These are phyloP conservation scores for Rhagologus leucostigma DNA, from an alignment of 2,113 vertebrate genomes.

Conservation along the genomic window DNA sequence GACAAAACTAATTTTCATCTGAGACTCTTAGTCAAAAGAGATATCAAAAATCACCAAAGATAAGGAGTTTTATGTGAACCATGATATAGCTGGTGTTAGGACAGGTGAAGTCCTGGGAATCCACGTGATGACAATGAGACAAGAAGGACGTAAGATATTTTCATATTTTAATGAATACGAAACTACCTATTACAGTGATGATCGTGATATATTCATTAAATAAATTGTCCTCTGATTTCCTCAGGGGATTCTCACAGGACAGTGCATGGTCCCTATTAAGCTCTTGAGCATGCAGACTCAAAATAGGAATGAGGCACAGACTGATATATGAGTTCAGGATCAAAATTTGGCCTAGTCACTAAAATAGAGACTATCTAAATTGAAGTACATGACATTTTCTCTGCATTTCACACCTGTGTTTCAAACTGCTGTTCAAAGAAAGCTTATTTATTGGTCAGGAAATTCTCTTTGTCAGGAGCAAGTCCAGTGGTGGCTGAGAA, in stretches of 20 bases:
- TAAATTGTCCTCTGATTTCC: not conserved
- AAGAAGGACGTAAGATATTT: not conserved
- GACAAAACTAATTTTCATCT: not conserved
- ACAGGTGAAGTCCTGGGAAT: not conserved
- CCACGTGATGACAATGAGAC: not conserved
- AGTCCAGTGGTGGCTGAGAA: not conserved
- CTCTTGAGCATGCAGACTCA: not conserved
- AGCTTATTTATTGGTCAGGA: not conserved
- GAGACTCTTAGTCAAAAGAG: not conserved
- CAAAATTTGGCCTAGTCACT: not conserved
- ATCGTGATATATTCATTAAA: not conserved
- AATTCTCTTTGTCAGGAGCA: not conserved
- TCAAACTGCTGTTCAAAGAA: not conserved
- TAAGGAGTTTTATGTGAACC: not conserved
- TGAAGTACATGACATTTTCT: not conserved
- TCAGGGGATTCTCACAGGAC: not conserved
- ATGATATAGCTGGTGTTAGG: not conserved
- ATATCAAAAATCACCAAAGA: not conserved
- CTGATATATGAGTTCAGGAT: not conserved
- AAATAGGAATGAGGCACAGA: not conserved
- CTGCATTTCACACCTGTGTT: not conserved
- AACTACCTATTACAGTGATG: not conserved
- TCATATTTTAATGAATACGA: not conserved
- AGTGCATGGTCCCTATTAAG: not conserved
- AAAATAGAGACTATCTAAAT: not conserved